phyloP scores from a whole-genome alignment of 2,113 vertebrate species.

The Plotosus lineatus region DNA sequence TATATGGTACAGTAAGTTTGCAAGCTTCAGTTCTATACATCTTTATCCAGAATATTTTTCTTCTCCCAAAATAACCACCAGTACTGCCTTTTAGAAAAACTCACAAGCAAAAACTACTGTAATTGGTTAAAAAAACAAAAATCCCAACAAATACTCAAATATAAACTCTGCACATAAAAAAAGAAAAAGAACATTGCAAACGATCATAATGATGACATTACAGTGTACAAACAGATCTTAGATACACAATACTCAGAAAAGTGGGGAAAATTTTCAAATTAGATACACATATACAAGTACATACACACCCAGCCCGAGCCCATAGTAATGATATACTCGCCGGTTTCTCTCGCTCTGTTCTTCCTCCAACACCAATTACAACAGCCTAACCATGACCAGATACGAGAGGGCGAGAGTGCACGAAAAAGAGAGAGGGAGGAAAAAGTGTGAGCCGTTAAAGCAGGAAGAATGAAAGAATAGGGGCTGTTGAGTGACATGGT shows the following conservation, averaged over 20 bases:
- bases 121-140: constrained; percentile 36
- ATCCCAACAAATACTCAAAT: constrained; percentile 55
- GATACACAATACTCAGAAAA: constrained; percentile 55
- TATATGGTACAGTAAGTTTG: constrained; percentile 38
- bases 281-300: constrained; percentile 52
- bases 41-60: neutral
- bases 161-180: constrained; percentile 63
- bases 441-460: constrained; percentile 16
- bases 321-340: constrained; percentile 49
- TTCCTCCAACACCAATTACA: constrained; percentile 61
- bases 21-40: neutral
- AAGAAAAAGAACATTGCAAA: constrained; percentile 61
- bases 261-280: constrained; percentile 21
- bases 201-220: constrained; percentile 61
- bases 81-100: neutral
- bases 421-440: constrained; percentile 31
- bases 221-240: constrained; percentile 62
- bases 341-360: constrained; percentile 51
- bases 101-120: neutral
- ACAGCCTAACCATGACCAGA: constrained; percentile 50
- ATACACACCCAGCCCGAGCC: constrained; percentile 49
- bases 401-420: constrained; percentile 13
- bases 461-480: constrained; percentile 35
- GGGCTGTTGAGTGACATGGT: constrained; percentile 27
- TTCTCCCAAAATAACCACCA: neutral